Percentiles rank a stretch among this genome's conserved stretches.
Conservation (phyloP, 2,113 vertebrate genomes). For the Heterotis niloticus region DNA sequence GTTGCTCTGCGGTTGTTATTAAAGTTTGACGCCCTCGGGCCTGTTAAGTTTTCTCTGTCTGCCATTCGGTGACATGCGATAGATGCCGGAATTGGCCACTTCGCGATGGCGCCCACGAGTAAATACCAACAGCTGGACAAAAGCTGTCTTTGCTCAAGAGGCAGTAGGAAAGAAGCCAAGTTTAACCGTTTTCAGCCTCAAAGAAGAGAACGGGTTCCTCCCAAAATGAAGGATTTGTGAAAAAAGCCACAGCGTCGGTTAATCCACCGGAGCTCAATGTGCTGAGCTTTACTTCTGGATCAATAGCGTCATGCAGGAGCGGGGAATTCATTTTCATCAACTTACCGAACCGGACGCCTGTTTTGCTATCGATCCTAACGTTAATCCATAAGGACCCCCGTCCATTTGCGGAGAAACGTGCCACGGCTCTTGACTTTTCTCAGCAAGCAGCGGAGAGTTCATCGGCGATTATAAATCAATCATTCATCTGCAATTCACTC, state of each 20-base stretch:
- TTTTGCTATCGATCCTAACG: conserved; percentile 89
- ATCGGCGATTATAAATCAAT: conserved; percentile 49
- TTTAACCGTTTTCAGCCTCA: background rate
- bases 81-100: background rate
- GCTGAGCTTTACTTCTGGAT: conserved; percentile 84
- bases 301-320: conserved; percentile 96
- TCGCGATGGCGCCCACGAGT: background rate
- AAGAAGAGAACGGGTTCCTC: conserved; percentile 64
- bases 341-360: conserved; percentile 79
- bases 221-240: conserved; percentile 77
- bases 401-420: conserved; percentile 76
- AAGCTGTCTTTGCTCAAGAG: background rate
- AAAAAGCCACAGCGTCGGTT: conserved; percentile 92
- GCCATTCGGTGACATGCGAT: background rate
- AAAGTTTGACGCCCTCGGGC: background rate
- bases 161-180: background rate
- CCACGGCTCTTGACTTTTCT: conserved; percentile 79
- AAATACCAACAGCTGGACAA: background rate
- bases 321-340: conserved; percentile 95
- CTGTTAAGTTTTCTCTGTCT: background rate
- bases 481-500: conserved; percentile 51
- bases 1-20: background rate
- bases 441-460: conserved; percentile 65
- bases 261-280: conserved; percentile 86
- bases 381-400: conserved; percentile 97